Evolutionary conservation across 2,797 vertebrate genomes (phyloP).

Genomic region (Cyprinella venusta): DNA sequence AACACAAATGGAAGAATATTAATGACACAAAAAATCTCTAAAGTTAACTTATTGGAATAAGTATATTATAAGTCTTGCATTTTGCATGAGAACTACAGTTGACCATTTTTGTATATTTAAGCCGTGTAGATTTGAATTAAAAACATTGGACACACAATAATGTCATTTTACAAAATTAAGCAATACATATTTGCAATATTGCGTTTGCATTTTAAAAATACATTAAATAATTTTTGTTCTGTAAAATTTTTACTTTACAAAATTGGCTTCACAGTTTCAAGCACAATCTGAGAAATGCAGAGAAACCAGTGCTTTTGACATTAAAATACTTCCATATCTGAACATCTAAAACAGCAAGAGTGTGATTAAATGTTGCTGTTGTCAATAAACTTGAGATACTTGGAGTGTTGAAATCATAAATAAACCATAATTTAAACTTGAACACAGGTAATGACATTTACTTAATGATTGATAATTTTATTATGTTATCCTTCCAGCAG

Average conservation of each 20-base stretch:
- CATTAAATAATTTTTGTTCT: background rate
- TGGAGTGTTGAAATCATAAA: too few relatives aligned
- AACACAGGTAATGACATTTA: background rate
- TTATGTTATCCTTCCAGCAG: background rate
- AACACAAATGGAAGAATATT: background rate
- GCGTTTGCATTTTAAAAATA: too few relatives aligned
- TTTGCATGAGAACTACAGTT: background rate
- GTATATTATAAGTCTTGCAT: background rate
- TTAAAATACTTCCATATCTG: background rate
- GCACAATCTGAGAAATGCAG: background rate
- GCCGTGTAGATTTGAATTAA: background rate
- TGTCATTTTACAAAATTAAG: background rate
- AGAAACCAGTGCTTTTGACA: background rate
- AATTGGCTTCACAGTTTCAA: background rate
- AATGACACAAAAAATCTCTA: background rate
- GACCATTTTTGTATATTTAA: background rate
- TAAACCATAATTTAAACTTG: too few relatives aligned
- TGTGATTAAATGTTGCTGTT: background rate
- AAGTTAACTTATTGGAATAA: background rate
- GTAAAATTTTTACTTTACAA: background rate
- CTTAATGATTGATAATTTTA: background rate
- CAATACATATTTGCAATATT: background rate
- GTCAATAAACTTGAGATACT: background rate
- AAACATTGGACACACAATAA: background rate
- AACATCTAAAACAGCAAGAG: background rate